These are phyloP conservation scores for Emydoidea blandingii DNA, from an alignment of 2,797 vertebrate species.

Conservation along the genomic window DNA sequence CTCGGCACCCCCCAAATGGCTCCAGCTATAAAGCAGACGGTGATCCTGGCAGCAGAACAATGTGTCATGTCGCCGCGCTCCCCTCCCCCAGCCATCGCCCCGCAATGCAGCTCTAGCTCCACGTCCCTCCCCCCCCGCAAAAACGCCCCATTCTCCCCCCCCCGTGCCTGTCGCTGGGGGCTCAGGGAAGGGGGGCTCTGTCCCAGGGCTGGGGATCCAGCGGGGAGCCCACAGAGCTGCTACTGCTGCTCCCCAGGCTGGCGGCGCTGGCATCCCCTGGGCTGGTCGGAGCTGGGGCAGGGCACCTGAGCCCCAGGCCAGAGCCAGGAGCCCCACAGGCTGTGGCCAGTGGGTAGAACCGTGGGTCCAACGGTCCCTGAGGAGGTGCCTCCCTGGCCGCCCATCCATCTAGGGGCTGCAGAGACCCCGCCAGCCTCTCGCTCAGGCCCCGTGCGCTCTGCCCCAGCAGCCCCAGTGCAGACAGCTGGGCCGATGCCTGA, in stretches of 20 bases:
- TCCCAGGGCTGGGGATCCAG: not conserved
- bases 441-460: no score
- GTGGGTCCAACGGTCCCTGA: no score
- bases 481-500: no score
- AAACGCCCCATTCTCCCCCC: not conserved
- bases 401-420: no score
- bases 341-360: no score
- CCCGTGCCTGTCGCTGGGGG: not conserved
- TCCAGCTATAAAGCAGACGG: not conserved
- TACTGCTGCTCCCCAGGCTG: no score
- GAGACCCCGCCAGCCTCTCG: no score
- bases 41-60: not conserved
- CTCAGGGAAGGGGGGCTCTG: not conserved
- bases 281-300: no score
- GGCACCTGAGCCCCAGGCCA: no score
- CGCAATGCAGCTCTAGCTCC: not conserved
- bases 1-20: not conserved
- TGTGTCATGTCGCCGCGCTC: not conserved
- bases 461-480: not conserved
- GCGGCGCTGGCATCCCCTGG: no score
- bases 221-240: not conserved
- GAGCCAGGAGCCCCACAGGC: no score
- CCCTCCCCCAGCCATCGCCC: not conserved
- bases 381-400: no score
- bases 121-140: not conserved